Evolutionary conservation across 2,797 vertebrate species (phyloP).

Genomic region (Muscicapa striata): DNA sequence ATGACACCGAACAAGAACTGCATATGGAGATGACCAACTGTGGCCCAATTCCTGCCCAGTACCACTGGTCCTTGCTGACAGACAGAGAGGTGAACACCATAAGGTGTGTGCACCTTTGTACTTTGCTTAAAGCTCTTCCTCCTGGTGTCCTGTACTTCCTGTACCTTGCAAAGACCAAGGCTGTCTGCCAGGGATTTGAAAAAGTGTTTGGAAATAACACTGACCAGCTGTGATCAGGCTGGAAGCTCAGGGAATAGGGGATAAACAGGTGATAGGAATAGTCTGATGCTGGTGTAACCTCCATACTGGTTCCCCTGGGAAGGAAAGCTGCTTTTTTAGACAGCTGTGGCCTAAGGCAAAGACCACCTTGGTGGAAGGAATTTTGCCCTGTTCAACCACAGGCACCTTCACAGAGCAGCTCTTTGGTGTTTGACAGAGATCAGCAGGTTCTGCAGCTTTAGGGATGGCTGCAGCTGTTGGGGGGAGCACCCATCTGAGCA

Average conservation of each 20-base stretch:
- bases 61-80: constrained; percentile 82
- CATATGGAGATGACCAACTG: constrained; percentile 82
- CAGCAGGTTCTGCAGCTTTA: background rate
- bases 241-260: background rate
- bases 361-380: background rate
- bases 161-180: background rate
- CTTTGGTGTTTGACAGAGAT: background rate
- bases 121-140: background rate
- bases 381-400: background rate
- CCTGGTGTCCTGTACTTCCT: background rate
- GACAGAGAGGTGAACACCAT: constrained; percentile 32
- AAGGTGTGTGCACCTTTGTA: constrained; percentile 69
- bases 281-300: background rate
- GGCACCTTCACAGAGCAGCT: background rate
- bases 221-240: background rate
- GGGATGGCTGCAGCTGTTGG: background rate
- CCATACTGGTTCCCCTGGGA: background rate
- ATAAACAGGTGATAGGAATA: too few relatives aligned
- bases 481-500: background rate
- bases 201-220: background rate
- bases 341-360: background rate
- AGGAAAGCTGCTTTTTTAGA: background rate
- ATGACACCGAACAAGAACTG: constrained; percentile 77
- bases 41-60: constrained; percentile 81
- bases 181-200: background rate